Base-by-base conservation (phyloP, 1,140 invertebrate genomes). In the Anthonomus grandis region DNA sequence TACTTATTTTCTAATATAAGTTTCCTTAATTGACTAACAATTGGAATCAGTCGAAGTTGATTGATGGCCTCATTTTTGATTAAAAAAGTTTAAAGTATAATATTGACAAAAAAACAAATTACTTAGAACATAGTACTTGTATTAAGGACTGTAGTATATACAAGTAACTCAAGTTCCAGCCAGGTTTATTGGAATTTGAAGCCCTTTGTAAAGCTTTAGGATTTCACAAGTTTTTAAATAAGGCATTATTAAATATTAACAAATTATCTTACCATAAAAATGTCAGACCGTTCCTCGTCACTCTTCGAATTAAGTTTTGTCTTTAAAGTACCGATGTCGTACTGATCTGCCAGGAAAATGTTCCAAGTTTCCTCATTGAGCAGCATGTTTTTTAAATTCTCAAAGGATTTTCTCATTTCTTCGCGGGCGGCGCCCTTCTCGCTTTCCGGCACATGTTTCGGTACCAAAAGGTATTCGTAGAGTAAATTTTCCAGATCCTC, bases 291-390 rank as follows among this genome's bases (percentile, higher is more conserved):
- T 39, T 64, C 55, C 9, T 60, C 23, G 31, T 60, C 62, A 24
- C 34, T 39, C 27, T 57, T 49, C 4, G 54, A 57, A 46, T 56
- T 64, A 9, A 64, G 41, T 17, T 58, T 37, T 5, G 37, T 37
- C 38, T 60, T 57, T 23, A 60, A 21, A 22, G 37, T 44, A 6
- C 27, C 41, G 18, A 48, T 36, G 56, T 64, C 58, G 36, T 60
- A 64, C 27, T 59, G 46, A 12, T 36, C 47, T 3, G 60, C 62
- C 18, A 60, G 39, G 31, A 64, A 64, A 17, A 60, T 49, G 15
- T 64, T 60, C 62, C 62, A 64, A 9, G 47, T 57, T 9, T 64
- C 54, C 15, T 56, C 57, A 24, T 53, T 50, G 5, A 45, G 34
- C 1, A 62, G 10, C 31, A 34, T 49, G 38, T 42, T 42, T 42